Evolutionary conservation across 2,888 invertebrate species (phyloP), one percentile per base, ranked within the genome.

Genomic region (Thereva nobilitata): DNA sequence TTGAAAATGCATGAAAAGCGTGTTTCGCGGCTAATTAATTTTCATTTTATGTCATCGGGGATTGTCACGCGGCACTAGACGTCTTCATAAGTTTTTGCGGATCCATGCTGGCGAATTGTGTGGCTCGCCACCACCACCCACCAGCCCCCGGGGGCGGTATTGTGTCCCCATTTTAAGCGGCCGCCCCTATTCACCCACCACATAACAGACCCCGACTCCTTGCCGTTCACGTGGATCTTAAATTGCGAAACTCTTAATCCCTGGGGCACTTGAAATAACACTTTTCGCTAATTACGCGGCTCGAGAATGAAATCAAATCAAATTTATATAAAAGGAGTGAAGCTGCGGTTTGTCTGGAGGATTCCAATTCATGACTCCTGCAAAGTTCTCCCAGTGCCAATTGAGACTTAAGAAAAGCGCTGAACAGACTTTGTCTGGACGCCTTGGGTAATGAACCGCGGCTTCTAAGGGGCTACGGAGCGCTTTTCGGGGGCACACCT

Each of bases 21-120:
- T 61, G 54, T 67, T 67, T 61, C 61, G 61, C 59, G 66, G 66
- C 66, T 67, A 67, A 67, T 67, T 67, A 67, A 66, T 66, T 66
- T 66, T 66, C 57, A 57, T 66, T 66, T 66, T 66, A 37, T 66
- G 66, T 66, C 66, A 66, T 52, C 55, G 49, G 42, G 47, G 47
- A 23, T 34, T 50, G 50, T 50, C 34, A 6, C 50, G 50, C 41
- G 50, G 50, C 8, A 7, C 40, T 5, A n/a, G 37, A 41, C 35
- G 47, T n/a, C 59, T 23, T 23, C 23, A 23, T 23, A 23, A 23
- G 23, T 23, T 23, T 23, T 23, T 23, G 23, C 23, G n/a, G n/a
- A n/a, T n/a, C n/a, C n/a, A n/a, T n/a, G n/a, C n/a, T n/a, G n/a
- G n/a, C n/a, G 1, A 23, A 23, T 23, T 23, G 23, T 23, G 23